Percentiles rank a stretch among this genome's conserved stretches.
phyloP scores from a whole-genome alignment of 2,113 vertebrate species.

The Tragelaphus imberbis region DNA sequence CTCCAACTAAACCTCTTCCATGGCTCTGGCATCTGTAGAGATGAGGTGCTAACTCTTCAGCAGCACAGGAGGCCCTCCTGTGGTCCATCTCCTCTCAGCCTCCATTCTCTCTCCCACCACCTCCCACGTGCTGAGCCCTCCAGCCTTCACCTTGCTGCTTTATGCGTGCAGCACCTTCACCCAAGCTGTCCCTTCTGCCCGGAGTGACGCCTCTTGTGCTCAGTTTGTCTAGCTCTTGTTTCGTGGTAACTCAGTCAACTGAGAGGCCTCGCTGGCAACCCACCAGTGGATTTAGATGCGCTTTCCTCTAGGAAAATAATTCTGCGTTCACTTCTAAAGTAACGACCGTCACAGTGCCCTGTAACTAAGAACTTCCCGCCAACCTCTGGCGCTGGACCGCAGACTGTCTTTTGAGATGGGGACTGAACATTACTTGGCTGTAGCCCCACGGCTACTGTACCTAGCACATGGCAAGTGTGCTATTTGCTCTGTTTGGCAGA shows the following conservation, averaged over 20 bases:
- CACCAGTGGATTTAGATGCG: background rate
- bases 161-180: background rate
- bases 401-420: background rate
- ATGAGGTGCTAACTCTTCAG: background rate
- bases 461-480: background rate
- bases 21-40: background rate
- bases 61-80: no score
- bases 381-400: background rate
- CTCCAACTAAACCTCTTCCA: background rate
- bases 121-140: fast-evolving
- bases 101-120: background rate
- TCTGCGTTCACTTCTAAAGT: background rate
- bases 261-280: background rate
- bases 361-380: background rate
- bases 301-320: background rate
- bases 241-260: background rate
- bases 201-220: background rate
- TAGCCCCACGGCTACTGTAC: no score
- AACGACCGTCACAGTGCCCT: background rate
- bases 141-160: background rate
- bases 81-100: background rate
- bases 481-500: background rate
- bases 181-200: background rate
- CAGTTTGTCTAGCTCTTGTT: background rate
- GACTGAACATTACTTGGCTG: background rate